Evolutionary conservation across 2,113 vertebrate species (phyloP).

Genomic region (Sialia sialis): DNA sequence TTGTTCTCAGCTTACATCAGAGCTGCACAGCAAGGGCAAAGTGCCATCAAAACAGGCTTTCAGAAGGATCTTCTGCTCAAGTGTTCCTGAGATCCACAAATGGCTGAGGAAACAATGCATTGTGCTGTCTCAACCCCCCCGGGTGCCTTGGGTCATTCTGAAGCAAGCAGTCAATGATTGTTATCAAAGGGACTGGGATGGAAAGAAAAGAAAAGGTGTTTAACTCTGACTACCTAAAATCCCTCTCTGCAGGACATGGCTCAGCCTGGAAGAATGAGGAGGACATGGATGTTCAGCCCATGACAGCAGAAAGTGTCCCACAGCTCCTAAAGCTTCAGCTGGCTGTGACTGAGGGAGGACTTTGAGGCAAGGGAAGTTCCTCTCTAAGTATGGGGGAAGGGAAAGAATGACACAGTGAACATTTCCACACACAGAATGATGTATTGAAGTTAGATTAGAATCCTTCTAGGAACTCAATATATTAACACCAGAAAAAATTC

Average conservation of each 20-base stretch:
- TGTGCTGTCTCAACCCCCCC: background rate
- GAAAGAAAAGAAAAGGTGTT: background rate
- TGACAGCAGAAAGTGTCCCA: background rate
- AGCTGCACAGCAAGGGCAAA: background rate
- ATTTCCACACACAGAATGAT: conserved; percentile 1
- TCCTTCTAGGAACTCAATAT: conserved; percentile 14
- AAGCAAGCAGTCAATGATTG: background rate
- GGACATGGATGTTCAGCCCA: background rate
- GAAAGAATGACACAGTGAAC: background rate
- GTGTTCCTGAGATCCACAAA: background rate
- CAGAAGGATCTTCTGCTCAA: background rate
- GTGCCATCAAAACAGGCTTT: background rate
- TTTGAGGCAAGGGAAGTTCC: background rate
- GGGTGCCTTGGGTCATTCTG: background rate
- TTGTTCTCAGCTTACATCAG: background rate
- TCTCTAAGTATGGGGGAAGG: background rate
- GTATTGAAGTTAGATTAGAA: conserved; percentile 12
- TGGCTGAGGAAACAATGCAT: background rate
- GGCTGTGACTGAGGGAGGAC: background rate
- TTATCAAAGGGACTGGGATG: background rate
- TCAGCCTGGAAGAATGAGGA: background rate
- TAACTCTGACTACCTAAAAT: background rate
- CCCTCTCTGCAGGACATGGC: background rate
- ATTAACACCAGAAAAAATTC: background rate
- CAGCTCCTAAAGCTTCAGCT: background rate